phyloP scores from a whole-genome alignment of 2,888 invertebrate species.

The Tiliacea aurago region DNA sequence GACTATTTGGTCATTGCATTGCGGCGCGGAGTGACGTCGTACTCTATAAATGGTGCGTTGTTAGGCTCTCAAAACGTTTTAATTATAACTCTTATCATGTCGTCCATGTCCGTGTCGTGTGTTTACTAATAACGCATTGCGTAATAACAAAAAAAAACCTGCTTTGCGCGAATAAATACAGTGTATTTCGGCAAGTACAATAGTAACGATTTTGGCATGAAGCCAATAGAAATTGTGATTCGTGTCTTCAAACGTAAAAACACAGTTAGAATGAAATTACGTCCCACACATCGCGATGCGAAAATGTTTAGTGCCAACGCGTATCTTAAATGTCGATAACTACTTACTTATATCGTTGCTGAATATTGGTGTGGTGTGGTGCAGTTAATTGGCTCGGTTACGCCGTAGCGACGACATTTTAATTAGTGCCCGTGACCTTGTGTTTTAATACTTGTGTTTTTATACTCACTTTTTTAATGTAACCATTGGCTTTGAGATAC shows the following conservation, averaged over 20 bases:
- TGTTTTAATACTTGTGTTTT: slow-evolving; percentile 29
- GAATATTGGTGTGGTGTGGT: slow-evolving; percentile 39
- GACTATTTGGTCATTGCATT: slow-evolving; percentile 54
- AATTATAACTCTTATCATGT: slow-evolving; percentile 18
- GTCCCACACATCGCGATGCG: slow-evolving; percentile 42
- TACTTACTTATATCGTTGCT: slow-evolving; percentile 19
- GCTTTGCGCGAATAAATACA: slow-evolving; percentile 53
- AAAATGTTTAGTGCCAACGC: slow-evolving; percentile 45
- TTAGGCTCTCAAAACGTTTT: slow-evolving; percentile 14
- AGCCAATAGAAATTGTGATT: slow-evolving; percentile 59
- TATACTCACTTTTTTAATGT: slow-evolving; percentile 5
- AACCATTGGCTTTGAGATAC: slow-evolving; percentile 2
- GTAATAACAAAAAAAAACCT: slow-evolving; percentile 40
- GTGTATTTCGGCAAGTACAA: slow-evolving; percentile 52
- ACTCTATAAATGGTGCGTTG: slow-evolving; percentile 41
- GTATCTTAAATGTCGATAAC: slow-evolving; percentile 29
- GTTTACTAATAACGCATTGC: slow-evolving; percentile 57
- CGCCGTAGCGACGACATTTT: slow-evolving; percentile 13
- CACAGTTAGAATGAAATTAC: slow-evolving; percentile 51
- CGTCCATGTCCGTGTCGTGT: slow-evolving; percentile 47
- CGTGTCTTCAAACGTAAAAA: slow-evolving; percentile 59
- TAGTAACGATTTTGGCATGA: slow-evolving; percentile 53
- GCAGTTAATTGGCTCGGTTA: slow-evolving; percentile 25
- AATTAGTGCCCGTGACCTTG: slow-evolving; percentile 32
- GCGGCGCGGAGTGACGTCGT: slow-evolving; percentile 52